Evolutionary conservation across 2,888 invertebrate genomes (phyloP).

Genomic region (Junonia oenone): DNA sequence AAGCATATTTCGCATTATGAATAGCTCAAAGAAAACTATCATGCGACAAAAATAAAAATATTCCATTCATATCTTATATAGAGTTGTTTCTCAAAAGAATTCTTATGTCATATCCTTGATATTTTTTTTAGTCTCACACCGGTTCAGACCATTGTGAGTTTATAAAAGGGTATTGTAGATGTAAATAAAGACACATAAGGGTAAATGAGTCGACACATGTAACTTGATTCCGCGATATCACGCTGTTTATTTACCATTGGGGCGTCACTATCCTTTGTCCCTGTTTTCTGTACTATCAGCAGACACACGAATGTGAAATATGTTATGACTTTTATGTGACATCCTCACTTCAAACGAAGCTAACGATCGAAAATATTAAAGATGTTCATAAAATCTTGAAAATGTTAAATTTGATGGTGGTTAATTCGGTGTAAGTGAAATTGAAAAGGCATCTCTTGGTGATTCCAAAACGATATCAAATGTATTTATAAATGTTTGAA

Average conservation of each 20-base stretch:
- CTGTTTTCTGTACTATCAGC: conserved; percentile 34
- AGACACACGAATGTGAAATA: not conserved
- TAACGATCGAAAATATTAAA: not conserved
- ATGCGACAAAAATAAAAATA: conserved; percentile 27
- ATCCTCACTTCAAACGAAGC: not conserved
- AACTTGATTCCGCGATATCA: conserved; percentile 38
- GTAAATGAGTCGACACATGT: conserved; percentile 22
- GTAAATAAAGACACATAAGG: conserved; percentile 17
- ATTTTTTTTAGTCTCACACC: conserved; percentile 31
- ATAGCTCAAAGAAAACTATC: conserved; percentile 26
- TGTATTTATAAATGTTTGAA: conserved; percentile 9
- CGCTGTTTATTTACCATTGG: conserved; percentile 53
- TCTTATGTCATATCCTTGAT: conserved; percentile 35
- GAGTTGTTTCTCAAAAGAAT: conserved; percentile 30
- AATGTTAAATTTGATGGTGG: not conserved
- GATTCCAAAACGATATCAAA: not conserved
- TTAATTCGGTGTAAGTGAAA: not conserved
- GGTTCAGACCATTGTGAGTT: conserved; percentile 25
- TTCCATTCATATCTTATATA: conserved; percentile 18
- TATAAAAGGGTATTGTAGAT: conserved; percentile 19
- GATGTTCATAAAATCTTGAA: not conserved
- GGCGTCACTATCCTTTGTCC: conserved; percentile 52
- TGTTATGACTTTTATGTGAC: too few species aligned
- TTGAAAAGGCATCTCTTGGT: not conserved
- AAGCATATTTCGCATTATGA: conserved; percentile 22